Evolutionary conservation across 2,888 invertebrate genomes (phyloP), one percentile per base, ranked within the genome.

Genomic region (Parnassius apollo): DNA sequence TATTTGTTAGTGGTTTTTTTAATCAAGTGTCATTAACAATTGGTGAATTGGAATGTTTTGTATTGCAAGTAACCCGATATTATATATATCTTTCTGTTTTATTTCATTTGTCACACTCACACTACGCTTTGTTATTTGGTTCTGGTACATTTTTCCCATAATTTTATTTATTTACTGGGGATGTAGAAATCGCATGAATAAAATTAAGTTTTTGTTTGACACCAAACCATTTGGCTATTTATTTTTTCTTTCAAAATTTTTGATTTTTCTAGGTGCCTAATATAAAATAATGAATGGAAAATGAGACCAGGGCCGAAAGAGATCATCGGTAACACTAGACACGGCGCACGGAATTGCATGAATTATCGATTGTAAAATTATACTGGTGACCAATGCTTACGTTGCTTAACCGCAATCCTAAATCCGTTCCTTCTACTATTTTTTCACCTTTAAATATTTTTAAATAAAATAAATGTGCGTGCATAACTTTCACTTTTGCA

Each of bases 231-330:
- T 68, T 69, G 69, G 69, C 69, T 68, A 59, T 62, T 49, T 70
- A 63, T 66, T 66, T 70, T 62, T 62, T 70, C 69, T 68, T 73
- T 81, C 80, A 77, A 84, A 82, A 81, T 81, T 83, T 58, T 77
- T 77, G 75, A 63, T 61, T 68, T 79, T 85, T 88, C 80, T 89
- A 89, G 88, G 89, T 86, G 64, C 44, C 42, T 50, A 7, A 35
- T 35, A 35, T 76, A 74, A 78, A 75, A 74, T 73, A 70, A 73
- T 56, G 35, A 45, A 73, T 74, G 81, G 79, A 88, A 89, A 88
- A 88, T 87, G 86, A 77, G 76, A 91, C 90, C 91, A 91, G 91
- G 91, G 91, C 90, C 90, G 91, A 91, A 91, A 91, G 91, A 91
- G 89, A 90, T 85, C 76, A 85, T 76, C 79, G 77, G 77, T 75